Evolutionary conservation across 2,888 invertebrate species (phyloP).

Genomic region (Eilema depressum): DNA sequence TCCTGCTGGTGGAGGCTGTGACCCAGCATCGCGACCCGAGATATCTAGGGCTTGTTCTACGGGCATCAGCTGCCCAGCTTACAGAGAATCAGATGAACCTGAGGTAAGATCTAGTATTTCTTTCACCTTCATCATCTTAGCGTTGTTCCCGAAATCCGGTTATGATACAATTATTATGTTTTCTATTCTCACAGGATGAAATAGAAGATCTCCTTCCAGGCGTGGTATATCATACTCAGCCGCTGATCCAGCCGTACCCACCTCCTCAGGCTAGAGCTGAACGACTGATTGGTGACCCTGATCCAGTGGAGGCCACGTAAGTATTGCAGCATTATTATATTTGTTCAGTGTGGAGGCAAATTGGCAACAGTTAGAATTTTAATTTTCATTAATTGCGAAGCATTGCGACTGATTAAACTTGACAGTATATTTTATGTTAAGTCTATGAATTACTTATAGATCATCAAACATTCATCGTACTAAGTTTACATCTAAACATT

Average conservation of each 20-base stretch:
- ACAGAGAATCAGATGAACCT: slow-evolving; percentile 76
- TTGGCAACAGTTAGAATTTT: neutral
- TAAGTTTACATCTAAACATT: neutral
- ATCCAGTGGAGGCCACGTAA: slow-evolving; percentile 93
- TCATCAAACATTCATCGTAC: neutral
- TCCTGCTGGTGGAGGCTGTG: slow-evolving; percentile 89
- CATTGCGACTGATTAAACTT: neutral
- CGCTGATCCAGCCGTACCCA: slow-evolving; percentile 90
- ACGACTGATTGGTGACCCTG: slow-evolving; percentile 90
- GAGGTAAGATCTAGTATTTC: slow-evolving; percentile 61
- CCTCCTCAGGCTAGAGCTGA: slow-evolving; percentile 89
- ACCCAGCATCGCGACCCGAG: slow-evolving; percentile 89
- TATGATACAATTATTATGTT: neutral
- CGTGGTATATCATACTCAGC: slow-evolving; percentile 88
- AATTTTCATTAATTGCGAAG: neutral
- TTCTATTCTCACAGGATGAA: slow-evolving; percentile 72
- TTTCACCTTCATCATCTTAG: too few relatives aligned
- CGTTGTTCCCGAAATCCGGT: too few relatives aligned
- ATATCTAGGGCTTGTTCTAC: slow-evolving; percentile 91
- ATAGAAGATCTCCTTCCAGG: slow-evolving; percentile 87
- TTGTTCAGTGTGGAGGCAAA: slow-evolving; percentile 43
- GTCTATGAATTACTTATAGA: neutral
- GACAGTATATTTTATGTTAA: neutral
- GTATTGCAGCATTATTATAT: slow-evolving; percentile 63
- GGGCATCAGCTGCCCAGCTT: slow-evolving; percentile 90